phyloP scores from a whole-genome alignment of 1,140 invertebrate species.

The Epicauta chinensis region DNA sequence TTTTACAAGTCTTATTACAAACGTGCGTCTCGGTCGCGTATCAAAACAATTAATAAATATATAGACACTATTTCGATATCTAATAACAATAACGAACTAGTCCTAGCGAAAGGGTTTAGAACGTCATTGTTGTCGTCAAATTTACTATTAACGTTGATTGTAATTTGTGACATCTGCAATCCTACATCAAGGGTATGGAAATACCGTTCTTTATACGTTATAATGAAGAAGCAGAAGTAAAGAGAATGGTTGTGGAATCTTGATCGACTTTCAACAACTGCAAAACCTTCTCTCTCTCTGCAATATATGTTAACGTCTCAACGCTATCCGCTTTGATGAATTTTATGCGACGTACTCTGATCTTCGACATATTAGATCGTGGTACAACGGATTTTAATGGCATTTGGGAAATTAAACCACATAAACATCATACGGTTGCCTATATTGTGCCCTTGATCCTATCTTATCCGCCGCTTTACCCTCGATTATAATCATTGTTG shows the following conservation, averaged over 20 bases:
- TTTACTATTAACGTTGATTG: not conserved
- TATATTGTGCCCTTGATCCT: conserved; percentile 33
- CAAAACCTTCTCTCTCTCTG: not conserved
- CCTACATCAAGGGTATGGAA: conserved; percentile 21
- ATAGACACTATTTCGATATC: too few species aligned
- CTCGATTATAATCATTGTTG: not conserved
- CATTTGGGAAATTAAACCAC: conserved; percentile 40
- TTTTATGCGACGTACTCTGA: conserved; percentile 37
- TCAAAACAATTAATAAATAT: too few species aligned
- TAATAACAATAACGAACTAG: too few species aligned
- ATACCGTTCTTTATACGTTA: conserved; percentile 22
- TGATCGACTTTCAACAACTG: conserved; percentile 4
- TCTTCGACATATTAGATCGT: conserved; percentile 38
- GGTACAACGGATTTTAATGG: conserved; percentile 36
- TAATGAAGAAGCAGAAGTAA: conserved; percentile 27
- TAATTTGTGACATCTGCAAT: conserved; percentile 31
- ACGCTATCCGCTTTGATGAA: conserved; percentile 36
- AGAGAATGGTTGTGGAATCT: conserved; percentile 6
- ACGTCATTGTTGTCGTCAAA: too few species aligned
- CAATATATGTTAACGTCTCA: not conserved
- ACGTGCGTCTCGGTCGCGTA: not conserved
- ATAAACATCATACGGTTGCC: conserved; percentile 38
- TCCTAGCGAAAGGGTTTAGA: too few species aligned
- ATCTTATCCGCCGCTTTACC: conserved; percentile 20
- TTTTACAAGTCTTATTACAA: not conserved